Evolutionary conservation across 2,888 invertebrate species (phyloP).

Genomic region (Mylabris sibirica): DNA sequence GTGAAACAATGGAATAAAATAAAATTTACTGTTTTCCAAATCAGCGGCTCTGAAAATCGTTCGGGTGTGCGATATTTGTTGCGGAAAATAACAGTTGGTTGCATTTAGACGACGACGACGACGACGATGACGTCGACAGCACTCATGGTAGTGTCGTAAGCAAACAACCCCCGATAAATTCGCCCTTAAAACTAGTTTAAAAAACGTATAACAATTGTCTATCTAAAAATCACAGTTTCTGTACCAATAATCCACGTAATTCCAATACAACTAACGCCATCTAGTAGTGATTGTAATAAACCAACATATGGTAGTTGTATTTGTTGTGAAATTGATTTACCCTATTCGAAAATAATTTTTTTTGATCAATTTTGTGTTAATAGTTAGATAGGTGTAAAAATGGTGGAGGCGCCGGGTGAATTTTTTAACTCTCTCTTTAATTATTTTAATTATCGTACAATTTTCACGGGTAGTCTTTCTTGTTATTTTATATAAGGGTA

Average conservation of each 20-base stretch:
- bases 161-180: not conserved
- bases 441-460: not conserved
- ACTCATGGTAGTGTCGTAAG: not conserved
- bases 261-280: conserved; percentile 18
- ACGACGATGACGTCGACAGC: not conserved
- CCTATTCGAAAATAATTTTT: too few species aligned
- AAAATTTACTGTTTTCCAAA: conserved; percentile 54
- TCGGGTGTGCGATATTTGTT: conserved; percentile 45
- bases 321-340: too few species aligned
- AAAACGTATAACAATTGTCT: not conserved
- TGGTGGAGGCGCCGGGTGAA: conserved; percentile 37
- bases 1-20: conserved; percentile 55
- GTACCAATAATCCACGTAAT: not conserved
- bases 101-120: conserved; percentile 32
- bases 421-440: conserved; percentile 36
- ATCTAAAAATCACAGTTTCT: too few species aligned
- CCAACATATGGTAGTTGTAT: conserved; percentile 29
- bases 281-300: conserved; percentile 35
- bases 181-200: not conserved
- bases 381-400: conserved; percentile 36
- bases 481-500: conserved; percentile 34
- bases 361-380: too few species aligned
- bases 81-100: conserved; percentile 51
- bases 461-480: not conserved
- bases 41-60: conserved; percentile 50